Percentiles rank a stretch among this genome's conserved stretches.
Evolutionary conservation across 2,113 vertebrate species (phyloP).

Genomic region (Larimichthys crocea): DNA sequence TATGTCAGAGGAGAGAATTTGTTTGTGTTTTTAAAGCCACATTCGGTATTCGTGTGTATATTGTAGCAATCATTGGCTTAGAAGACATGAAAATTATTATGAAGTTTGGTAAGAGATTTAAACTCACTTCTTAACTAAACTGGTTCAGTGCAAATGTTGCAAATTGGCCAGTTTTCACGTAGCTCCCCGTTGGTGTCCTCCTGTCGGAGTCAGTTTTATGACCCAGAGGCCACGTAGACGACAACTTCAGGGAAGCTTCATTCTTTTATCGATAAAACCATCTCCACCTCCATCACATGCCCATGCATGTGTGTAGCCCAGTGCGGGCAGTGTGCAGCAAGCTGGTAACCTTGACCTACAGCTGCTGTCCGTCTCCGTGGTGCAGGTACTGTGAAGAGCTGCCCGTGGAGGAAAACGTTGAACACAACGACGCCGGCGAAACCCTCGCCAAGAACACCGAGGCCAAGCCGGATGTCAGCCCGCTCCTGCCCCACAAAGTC

Average conservation of each 20-base stretch:
- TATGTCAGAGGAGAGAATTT: not conserved
- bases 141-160: too few relatives aligned
- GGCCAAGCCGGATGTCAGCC: slow-evolving; percentile 87
- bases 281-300: not conserved
- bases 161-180: too few relatives aligned
- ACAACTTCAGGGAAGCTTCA: too few relatives aligned
- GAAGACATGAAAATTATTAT: too few relatives aligned
- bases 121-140: too few relatives aligned
- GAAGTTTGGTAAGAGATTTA: too few relatives aligned
- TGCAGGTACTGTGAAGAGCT: slow-evolving; percentile 91
- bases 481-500: slow-evolving; percentile 84
- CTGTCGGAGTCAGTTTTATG: too few relatives aligned
- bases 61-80: too few relatives aligned
- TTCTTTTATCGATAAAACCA: too few relatives aligned
- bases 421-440: slow-evolving; percentile 83
- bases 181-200: too few relatives aligned
- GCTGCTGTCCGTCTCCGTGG: slow-evolving; percentile 81
- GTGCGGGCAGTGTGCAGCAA: slow-evolving; percentile 53
- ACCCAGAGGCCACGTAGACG: too few relatives aligned
- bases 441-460: slow-evolving; percentile 76
- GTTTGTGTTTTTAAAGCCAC: not conserved
- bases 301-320: slow-evolving; percentile 21
- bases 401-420: slow-evolving; percentile 87
- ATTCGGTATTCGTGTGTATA: not conserved
- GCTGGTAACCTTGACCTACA: slow-evolving; percentile 82